A percentile compares a stretch with the other conserved stretches of the same genome.
Conservation (phyloP, 2,797 vertebrate genomes). For the Chiroxiphia lanceolata region DNA sequence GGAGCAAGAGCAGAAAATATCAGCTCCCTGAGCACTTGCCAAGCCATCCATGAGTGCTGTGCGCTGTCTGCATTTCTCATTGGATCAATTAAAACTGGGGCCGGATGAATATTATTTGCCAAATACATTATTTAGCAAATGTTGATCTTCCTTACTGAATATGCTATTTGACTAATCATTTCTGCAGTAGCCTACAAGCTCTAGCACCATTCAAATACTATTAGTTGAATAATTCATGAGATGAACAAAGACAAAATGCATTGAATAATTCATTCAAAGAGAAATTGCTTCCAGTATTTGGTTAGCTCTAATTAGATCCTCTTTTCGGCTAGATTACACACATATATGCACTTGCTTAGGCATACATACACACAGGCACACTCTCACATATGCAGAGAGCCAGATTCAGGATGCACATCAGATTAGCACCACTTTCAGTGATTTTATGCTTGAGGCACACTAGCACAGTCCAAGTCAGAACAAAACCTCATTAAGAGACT, state of each 20-base stretch:
- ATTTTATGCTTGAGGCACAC: not conserved
- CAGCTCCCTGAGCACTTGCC: not conserved
- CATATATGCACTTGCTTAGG: not conserved
- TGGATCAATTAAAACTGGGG: not conserved
- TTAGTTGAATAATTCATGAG: slow-evolving; percentile 50
- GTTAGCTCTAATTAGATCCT: slow-evolving; percentile 46
- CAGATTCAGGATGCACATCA: not conserved
- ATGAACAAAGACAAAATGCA: slow-evolving; percentile 41
- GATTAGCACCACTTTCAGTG: not conserved
- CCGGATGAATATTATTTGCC: slow-evolving; percentile 12
- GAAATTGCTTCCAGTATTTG: slow-evolving; percentile 45
- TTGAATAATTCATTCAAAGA: slow-evolving; percentile 61
- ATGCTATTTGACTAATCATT: slow-evolving; percentile 18
- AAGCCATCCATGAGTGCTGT: not conserved
- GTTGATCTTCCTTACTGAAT: slow-evolving; percentile 15
- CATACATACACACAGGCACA: not conserved
- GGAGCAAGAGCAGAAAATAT: not conserved
- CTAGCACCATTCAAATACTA: slow-evolving; percentile 11
- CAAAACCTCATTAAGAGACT: not conserved
- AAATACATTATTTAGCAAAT: slow-evolving; percentile 54
- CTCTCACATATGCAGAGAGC: accelerated
- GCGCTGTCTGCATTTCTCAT: not conserved
- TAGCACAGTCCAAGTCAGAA: not conserved
- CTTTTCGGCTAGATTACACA: not conserved
- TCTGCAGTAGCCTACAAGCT: not conserved